Conservation (phyloP, 2,888 invertebrate species). For the Volucella inanis region DNA sequence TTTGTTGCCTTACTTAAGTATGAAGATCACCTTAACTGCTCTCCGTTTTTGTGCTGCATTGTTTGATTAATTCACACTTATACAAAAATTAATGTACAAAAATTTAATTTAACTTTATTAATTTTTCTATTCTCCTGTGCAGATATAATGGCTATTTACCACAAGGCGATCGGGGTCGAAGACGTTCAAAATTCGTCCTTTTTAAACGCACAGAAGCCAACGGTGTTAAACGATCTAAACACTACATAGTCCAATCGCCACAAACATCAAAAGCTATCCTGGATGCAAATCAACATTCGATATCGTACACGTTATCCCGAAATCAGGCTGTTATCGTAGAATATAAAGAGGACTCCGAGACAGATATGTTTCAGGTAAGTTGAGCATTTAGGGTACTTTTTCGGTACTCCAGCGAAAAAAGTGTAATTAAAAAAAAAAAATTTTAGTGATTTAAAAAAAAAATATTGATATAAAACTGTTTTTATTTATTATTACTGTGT, state of each 20-base stretch:
- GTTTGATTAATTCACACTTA: neutral
- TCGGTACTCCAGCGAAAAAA: neutral
- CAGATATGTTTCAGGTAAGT: conserved; percentile 99
- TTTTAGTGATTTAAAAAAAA: no score
- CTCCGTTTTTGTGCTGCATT: no score
- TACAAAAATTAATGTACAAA: no score
- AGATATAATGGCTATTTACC: conserved; percentile 97
- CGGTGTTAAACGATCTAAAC: conserved; percentile 96
- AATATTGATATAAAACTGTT: no score
- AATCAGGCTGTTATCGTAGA: conserved; percentile 99
- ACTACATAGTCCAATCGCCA: conserved; percentile 97
- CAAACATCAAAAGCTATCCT: conserved; percentile 97
- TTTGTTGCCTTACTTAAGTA: no score
- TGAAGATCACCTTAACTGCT: no score
- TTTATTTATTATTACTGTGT: no score
- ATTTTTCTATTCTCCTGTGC: conserved; percentile 77
- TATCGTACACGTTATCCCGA: conserved; percentile 97
- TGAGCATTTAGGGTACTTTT: neutral
- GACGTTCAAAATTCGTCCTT: conserved; percentile 96
- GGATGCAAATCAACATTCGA: conserved; percentile 96
- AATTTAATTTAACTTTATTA: conserved; percentile 23
- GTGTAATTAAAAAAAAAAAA: no score
- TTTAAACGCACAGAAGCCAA: conserved; percentile 93
- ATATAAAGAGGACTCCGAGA: conserved; percentile 96
- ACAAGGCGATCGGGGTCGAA: conserved; percentile 95